Conservation (phyloP, 2,113 vertebrate genomes). For the Centrocercus urophasianus region DNA sequence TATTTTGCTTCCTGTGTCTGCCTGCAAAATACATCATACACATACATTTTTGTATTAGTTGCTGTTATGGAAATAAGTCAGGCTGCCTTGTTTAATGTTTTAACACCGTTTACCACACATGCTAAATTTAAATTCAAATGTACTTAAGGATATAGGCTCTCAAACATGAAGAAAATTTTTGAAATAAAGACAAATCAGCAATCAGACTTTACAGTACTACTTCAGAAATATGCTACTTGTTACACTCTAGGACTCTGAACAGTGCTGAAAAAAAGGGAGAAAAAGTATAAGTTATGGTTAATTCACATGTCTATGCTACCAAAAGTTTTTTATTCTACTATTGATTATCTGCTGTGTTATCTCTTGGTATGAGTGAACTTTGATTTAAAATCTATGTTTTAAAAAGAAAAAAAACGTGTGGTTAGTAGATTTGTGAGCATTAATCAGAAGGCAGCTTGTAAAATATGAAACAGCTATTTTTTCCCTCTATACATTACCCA, state of each 20-base stretch:
- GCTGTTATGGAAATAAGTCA: background rate
- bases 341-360: background rate
- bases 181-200: background rate
- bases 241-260: background rate
- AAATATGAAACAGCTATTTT: rapidly evolving
- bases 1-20: background rate
- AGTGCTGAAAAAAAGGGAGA: background rate
- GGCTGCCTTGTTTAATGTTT: background rate
- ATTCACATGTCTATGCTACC: background rate
- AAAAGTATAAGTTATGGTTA: background rate
- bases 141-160: background rate
- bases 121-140: background rate
- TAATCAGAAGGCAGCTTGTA: background rate
- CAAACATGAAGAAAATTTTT: background rate
- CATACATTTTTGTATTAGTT: rapidly evolving
- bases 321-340: background rate
- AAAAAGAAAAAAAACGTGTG: background rate
- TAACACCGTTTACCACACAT: background rate
- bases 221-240: background rate
- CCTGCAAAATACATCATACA: background rate
- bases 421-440: background rate
- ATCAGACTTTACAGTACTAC: background rate
- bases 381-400: background rate
- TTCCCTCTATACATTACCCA: background rate
- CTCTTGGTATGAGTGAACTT: background rate